Percentiles rank a stretch among this genome's conserved stretches.
phyloP scores from a whole-genome alignment of 2,797 vertebrate genomes.

The Xerus rutilus region DNA sequence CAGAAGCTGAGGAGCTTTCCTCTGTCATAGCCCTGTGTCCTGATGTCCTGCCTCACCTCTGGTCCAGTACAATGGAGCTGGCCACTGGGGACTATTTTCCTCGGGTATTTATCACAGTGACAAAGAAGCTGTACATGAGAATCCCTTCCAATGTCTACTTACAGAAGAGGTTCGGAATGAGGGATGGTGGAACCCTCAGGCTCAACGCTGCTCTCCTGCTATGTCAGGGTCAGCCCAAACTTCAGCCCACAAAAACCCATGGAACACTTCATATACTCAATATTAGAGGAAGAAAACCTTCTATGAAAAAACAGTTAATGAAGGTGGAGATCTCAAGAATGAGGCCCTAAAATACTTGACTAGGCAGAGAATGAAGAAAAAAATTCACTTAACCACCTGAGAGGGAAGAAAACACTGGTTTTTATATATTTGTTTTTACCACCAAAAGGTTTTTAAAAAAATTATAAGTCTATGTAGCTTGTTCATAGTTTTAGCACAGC shows the following conservation, averaged over 20 bases:
- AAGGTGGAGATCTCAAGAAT: background rate
- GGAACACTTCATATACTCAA: background rate
- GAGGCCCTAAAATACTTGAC: constrained; percentile 21
- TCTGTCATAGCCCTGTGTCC: too few relatives aligned
- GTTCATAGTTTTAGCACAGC: background rate
- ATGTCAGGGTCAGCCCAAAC: background rate
- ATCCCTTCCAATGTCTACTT: too few relatives aligned
- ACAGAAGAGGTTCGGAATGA: accelerated
- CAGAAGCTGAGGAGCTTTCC: too few relatives aligned
- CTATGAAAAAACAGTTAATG: background rate
- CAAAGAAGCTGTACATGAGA: too few relatives aligned
- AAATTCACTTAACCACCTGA: constrained; percentile 65
- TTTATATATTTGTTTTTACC: constrained; percentile 70
- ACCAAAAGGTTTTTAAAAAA: background rate
- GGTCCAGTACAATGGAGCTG: too few relatives aligned
- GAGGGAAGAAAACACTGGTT: constrained; percentile 59
- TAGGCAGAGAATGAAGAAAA: constrained; percentile 37
- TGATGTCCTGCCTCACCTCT: too few relatives aligned
- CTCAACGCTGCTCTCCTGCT: background rate
- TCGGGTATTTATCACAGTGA: too few relatives aligned
- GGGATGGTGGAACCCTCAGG: background rate
- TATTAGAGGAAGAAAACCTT: background rate
- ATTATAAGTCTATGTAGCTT: background rate
- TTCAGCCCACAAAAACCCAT: background rate
- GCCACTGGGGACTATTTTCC: too few relatives aligned